Percentiles rank a stretch among this genome's conserved stretches.
phyloP scores from a whole-genome alignment of 2,888 invertebrate species.

The Malacosoma neustria region DNA sequence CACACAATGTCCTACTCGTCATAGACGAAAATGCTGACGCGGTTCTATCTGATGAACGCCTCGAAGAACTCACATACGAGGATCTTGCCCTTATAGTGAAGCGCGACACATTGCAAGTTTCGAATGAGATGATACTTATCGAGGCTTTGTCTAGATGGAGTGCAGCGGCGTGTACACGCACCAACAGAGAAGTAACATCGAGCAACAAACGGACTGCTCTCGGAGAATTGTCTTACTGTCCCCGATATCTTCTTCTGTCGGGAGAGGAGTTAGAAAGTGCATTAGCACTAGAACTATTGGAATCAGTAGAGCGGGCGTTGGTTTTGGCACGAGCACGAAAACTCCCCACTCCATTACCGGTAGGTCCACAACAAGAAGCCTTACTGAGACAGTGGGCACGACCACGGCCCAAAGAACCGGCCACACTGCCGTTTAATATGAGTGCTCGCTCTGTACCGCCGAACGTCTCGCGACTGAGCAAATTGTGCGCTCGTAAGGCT shows the following conservation, averaged over 20 bases:
- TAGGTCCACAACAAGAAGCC: constrained; percentile 59
- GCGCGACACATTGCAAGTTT: constrained; percentile 79
- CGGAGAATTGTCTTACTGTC: constrained; percentile 74
- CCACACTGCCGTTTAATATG: constrained; percentile 56
- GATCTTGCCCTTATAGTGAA: constrained; percentile 79
- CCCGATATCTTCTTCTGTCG: constrained; percentile 79
- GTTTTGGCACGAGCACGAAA: constrained; percentile 57
- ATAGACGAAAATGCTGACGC: constrained; percentile 60
- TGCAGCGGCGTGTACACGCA: constrained; percentile 58
- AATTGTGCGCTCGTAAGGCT: constrained; percentile 44
- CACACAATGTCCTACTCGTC: constrained; percentile 78
- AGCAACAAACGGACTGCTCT: constrained; percentile 58
- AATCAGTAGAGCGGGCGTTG: constrained; percentile 61
- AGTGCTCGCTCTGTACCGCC: constrained; percentile 54
- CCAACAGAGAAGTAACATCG: constrained; percentile 56
- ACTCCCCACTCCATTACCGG: constrained; percentile 56
- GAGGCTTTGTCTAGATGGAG: constrained; percentile 76
- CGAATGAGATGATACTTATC: constrained; percentile 77
- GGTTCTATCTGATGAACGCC: constrained; percentile 49
- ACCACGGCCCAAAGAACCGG: constrained; percentile 49
- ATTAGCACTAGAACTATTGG: constrained; percentile 49
- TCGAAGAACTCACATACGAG: constrained; percentile 76
- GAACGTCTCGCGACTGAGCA: constrained; percentile 45
- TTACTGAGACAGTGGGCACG: constrained; percentile 60
- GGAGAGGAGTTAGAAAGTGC: constrained; percentile 78